These are phyloP conservation scores for Neolamprologus falcicula DNA, from an alignment of 2,113 vertebrate species.

Conservation along the genomic window DNA sequence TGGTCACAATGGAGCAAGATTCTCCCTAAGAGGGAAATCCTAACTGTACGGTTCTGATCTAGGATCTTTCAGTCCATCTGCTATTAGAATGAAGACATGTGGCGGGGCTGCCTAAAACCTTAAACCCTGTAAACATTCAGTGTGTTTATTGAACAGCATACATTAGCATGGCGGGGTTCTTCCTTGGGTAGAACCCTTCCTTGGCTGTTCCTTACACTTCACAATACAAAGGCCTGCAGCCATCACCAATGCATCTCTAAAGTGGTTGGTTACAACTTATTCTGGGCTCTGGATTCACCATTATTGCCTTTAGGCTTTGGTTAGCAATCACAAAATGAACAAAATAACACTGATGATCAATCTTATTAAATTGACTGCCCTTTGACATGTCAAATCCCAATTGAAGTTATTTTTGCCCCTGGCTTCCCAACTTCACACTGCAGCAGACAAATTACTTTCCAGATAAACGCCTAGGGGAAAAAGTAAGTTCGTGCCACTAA, in stretches of 20 bases:
- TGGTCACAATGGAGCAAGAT: background rate
- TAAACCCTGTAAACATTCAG: background rate
- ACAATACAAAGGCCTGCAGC: background rate
- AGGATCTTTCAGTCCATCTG: background rate
- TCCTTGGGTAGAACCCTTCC: background rate
- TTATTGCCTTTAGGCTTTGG: background rate
- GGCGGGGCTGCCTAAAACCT: background rate
- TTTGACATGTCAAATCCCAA: background rate
- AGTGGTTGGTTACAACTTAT: background rate
- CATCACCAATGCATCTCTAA: background rate
- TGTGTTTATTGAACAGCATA: background rate
- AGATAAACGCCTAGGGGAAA: background rate
- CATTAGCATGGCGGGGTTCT: background rate
- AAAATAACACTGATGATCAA: background rate
- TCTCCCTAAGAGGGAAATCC: background rate
- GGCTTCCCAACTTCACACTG: background rate
- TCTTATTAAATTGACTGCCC: background rate
- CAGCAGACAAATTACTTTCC: background rate
- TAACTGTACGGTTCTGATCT: background rate
- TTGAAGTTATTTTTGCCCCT: background rate
- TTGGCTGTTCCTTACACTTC: background rate
- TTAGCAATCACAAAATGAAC: background rate
- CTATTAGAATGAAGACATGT: background rate
- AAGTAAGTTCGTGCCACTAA: background rate
- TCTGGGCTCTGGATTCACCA: background rate